Evolutionary conservation across 2,797 vertebrate species (phyloP), one percentile per base, ranked within the genome.

Genomic region (Botia kubotai): DNA sequence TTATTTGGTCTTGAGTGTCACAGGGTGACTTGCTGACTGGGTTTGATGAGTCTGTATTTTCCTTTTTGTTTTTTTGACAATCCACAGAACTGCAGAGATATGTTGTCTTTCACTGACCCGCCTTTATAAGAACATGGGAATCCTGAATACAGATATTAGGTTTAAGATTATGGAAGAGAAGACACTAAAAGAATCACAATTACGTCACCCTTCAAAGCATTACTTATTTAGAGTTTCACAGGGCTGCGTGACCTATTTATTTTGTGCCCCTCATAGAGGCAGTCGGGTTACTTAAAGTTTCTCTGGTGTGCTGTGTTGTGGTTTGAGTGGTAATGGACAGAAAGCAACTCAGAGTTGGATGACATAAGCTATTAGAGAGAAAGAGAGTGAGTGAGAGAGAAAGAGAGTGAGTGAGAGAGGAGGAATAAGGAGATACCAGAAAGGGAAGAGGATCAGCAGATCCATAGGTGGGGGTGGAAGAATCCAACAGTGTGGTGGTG

Each of bases 191-290:
- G 69, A 58, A 72, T 48, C 14, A 48, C 67, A 72, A 65, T 81
- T 68, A 75, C 78, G 33, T 65, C 74, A 67, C 57, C 57, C 58
- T 73, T 67, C 52, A 50, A 66, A 36, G 12, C 75, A 76, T 81
- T 58, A 78, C 26, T 83, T 75, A 83, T 83, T 86, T 68, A 83
- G 29, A 75, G 66, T 58, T 80, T 72, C 68, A 72, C 4, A 12
- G 17, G 72, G 68, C 26, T 19, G 26, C 29, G 3, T 68, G 73
- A 53, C 68, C 73, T 77, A 71, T 81, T 78, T 81, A 46, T 75
- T 72, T 33, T 23, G 66, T 67, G 68, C 17, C 46, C 78, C 75
- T 46, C 17, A 66, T 29, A 67, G 43, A 69, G 21, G 19, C 13
- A 33, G 19, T 23, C 6, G 11, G 21, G 36, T 66, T 66, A 23